phyloP scores from a whole-genome alignment of 2,797 vertebrate species.

The Pitangus sulphuratus region DNA sequence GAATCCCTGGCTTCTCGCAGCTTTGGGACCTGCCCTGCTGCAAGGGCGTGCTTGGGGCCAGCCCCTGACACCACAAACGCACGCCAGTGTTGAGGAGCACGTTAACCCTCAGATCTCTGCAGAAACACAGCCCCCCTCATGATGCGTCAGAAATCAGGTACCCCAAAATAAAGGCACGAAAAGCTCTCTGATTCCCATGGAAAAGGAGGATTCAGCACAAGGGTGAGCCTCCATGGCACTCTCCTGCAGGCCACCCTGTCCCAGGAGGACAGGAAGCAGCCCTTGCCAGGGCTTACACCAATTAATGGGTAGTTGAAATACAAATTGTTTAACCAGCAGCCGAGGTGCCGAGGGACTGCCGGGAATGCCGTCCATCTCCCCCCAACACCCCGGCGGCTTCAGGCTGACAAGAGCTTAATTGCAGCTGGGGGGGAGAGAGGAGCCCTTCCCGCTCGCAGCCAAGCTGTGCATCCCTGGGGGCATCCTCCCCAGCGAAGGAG shows the following conservation, averaged over 20 bases:
- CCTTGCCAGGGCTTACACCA: not conserved
- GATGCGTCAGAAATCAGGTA: rapidly evolving
- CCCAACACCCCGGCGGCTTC: not conserved
- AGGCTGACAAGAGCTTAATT: conserved; percentile 18
- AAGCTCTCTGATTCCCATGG: not conserved
- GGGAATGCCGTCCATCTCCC: not conserved
- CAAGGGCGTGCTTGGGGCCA: rapidly evolving
- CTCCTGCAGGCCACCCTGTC: rapidly evolving
- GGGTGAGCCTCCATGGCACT: rapidly evolving
- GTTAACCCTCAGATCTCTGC: not conserved
- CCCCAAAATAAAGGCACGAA: not conserved
- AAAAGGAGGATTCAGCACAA: not conserved
- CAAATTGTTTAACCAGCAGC: conserved; percentile 21
- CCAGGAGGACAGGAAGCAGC: not conserved
- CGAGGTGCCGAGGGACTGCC: not conserved
- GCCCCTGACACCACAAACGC: not conserved
- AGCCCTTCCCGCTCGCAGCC: not conserved
- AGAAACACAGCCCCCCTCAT: rapidly evolving
- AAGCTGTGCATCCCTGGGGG: not conserved
- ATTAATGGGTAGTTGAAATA: conserved; percentile 3
- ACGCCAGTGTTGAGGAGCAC: rapidly evolving
- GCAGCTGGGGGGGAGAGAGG: not conserved
- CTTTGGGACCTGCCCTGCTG: not conserved
- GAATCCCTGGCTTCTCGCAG: not conserved
- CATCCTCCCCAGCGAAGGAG: not conserved